Evolutionary conservation across 1,140 invertebrate species (phyloP).

Genomic region (Drosophila guanche): DNA sequence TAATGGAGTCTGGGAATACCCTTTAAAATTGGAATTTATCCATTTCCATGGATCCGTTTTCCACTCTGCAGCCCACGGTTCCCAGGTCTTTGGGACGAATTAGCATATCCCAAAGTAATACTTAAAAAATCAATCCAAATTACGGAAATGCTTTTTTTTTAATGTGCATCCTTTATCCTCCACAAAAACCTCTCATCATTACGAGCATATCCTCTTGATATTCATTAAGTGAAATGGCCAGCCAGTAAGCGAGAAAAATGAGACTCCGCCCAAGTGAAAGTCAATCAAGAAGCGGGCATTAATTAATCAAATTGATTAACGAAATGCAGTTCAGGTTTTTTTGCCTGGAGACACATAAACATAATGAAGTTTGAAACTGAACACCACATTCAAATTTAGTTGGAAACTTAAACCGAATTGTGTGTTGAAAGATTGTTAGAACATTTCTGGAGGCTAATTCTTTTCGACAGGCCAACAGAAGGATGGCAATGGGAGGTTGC

Average conservation of each 20-base stretch:
- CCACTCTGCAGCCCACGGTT: no score
- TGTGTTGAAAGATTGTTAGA: constrained; percentile 24
- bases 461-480: constrained; percentile 8
- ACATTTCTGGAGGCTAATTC: constrained; percentile 24
- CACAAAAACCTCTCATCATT: no score
- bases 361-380: constrained; percentile 8
- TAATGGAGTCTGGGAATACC: not conserved
- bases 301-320: constrained; percentile 71
- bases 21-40: constrained; percentile 14
- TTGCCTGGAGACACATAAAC: constrained; percentile 13
- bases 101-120: no score
- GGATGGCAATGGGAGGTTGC: constrained; percentile 3
- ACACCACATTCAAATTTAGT: constrained; percentile 6
- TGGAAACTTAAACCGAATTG: not conserved
- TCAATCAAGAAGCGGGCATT: constrained; percentile 68
- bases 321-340: constrained; percentile 46
- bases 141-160: no score
- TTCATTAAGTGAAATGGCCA: constrained; percentile 43
- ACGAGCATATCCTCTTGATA: no score
- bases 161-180: no score
- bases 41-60: no score
- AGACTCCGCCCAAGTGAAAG: constrained; percentile 58
- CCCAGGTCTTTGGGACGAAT: no score
- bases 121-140: no score
- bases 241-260: constrained; percentile 12